Evolutionary conservation across 2,797 vertebrate species (phyloP).

Genomic region (Poeciliopsis presidionis): DNA sequence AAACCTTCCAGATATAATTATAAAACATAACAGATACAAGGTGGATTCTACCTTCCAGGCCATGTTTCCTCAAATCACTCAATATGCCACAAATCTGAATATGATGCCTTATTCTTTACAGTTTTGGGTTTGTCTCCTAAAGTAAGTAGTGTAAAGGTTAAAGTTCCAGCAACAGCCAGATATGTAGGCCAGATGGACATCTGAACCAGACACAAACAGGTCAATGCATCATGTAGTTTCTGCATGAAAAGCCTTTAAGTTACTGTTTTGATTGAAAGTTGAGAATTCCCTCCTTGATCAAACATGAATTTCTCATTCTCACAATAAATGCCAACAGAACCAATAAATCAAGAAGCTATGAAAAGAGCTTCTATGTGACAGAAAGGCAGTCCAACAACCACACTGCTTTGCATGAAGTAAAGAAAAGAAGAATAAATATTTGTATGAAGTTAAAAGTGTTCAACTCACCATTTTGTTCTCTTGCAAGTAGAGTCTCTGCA

Average conservation of each 20-base stretch:
- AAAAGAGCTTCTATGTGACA: neutral
- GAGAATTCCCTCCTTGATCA: neutral
- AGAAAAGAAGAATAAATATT: neutral
- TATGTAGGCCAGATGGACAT: neutral
- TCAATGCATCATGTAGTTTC: neutral
- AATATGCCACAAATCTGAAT: neutral
- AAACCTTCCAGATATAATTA: neutral
- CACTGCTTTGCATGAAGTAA: neutral
- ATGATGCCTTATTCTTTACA: neutral
- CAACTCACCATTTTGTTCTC: conserved; percentile 98
- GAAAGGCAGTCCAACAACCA: neutral
- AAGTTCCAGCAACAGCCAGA: neutral
- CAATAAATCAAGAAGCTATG: neutral
- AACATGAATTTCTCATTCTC: neutral
- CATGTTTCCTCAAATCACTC: neutral
- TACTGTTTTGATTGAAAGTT: neutral
- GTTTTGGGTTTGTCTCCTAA: neutral
- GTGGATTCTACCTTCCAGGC: neutral
- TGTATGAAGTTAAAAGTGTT: neutral
- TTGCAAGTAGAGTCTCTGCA: conserved; percentile 98
- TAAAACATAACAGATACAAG: neutral
- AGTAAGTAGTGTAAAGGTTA: neutral
- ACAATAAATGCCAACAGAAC: neutral
- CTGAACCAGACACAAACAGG: conserved; percentile 1
- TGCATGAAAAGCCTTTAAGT: neutral